These are phyloP conservation scores for Psittacula echo DNA, from an alignment of 2,797 vertebrate species.

Conservation along the genomic window DNA sequence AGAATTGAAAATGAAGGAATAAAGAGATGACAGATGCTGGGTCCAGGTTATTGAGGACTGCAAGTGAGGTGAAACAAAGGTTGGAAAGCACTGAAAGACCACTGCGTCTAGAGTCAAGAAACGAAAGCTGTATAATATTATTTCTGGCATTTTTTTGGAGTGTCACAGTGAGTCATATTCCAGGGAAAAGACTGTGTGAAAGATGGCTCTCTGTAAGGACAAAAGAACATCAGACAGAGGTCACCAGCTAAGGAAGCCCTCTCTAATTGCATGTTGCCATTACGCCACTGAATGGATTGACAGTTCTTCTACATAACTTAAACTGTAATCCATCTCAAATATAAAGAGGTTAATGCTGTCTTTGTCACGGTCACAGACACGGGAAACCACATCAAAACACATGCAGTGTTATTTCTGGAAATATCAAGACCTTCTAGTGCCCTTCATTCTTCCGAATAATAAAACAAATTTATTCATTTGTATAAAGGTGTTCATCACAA, in stretches of 20 bases:
- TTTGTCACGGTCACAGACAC: neutral
- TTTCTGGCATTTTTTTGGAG: neutral
- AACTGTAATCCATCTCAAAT: neutral
- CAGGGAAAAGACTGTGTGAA: neutral
- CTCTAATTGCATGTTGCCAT: fast-evolving
- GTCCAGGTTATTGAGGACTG: neutral
- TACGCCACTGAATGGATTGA: neutral
- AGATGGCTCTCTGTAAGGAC: neutral
- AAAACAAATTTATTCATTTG: neutral
- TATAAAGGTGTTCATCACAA: neutral
- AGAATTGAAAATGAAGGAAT: neutral
- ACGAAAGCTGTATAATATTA: neutral
- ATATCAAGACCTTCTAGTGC: neutral
- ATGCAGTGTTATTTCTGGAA: neutral
- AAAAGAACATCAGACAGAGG: neutral
- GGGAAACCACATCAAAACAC: neutral
- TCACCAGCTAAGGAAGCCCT: neutral
- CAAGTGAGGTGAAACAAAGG: neutral
- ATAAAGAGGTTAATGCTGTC: neutral
- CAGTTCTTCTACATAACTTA: neutral
- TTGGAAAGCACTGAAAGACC: neutral
- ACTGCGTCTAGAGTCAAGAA: neutral
- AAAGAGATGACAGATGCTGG: neutral
- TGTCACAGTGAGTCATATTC: neutral
- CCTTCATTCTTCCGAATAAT: slow-evolving; percentile 1